Conservation (phyloP, 64 coral and sea anemone species). For the Exaiptasia diaphana region DNA sequence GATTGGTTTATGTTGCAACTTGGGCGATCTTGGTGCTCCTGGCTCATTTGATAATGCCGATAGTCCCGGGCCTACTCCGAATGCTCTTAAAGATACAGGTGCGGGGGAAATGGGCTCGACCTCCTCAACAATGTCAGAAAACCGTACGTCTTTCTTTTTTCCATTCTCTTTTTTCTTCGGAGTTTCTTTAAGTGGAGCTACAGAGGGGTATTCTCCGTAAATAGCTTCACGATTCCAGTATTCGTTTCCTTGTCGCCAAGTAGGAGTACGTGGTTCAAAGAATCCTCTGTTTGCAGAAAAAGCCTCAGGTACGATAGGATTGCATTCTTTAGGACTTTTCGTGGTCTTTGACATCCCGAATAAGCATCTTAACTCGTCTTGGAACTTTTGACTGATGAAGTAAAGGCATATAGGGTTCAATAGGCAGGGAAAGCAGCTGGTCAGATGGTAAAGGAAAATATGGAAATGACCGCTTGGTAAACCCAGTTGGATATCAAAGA, state of each 20-base stretch:
- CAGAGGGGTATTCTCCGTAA: conserved; percentile 1
- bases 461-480: background rate
- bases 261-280: background rate
- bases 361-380: background rate
- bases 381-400: background rate
- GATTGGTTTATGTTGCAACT: background rate
- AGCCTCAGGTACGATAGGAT: background rate
- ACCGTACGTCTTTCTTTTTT: background rate
- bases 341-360: background rate
- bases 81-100: background rate
- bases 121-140: background rate
- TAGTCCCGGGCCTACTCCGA: too few relatives aligned
- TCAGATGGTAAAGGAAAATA: background rate
- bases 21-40: background rate
- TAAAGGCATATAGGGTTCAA: conserved; percentile 5
- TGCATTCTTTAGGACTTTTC: background rate
- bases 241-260: background rate
- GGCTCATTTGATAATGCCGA: background rate
- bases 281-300: conserved; percentile 11
- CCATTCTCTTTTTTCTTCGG: background rate
- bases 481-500: background rate
- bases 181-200: background rate
- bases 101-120: background rate
- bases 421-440: conserved; percentile 1
- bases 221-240: background rate